Evolutionary conservation across 1,140 invertebrate species (phyloP).

Genomic region (Drosophila ogumai): DNA sequence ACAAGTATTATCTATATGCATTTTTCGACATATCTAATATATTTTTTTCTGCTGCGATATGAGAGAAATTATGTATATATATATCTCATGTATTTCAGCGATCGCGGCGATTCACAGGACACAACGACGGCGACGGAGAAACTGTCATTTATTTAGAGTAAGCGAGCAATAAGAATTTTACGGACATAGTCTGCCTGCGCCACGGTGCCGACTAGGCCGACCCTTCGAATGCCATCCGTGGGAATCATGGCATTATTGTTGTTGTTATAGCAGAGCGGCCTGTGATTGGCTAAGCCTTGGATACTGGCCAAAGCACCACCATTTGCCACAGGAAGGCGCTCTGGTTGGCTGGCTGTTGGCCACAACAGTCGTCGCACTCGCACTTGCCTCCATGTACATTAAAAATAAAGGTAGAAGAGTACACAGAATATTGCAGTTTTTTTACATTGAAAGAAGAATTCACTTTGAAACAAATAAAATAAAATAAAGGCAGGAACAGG

Average conservation of each 20-base stretch:
- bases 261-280: background rate
- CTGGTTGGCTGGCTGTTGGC: conserved; percentile 42
- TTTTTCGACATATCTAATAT: background rate
- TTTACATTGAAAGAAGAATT: background rate
- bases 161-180: conserved; percentile 43
- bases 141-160: conserved; percentile 24
- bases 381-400: background rate
- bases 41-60: background rate
- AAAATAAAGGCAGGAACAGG: background rate
- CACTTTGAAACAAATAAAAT: conserved; percentile 1
- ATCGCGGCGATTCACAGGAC: background rate
- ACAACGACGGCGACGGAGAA: conserved; percentile 29
- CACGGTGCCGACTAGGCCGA: conserved; percentile 16
- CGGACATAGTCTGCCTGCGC: conserved; percentile 15
- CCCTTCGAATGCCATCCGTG: conserved; percentile 3
- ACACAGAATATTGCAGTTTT: background rate
- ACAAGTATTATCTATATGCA: background rate
- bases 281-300: conserved; percentile 46
- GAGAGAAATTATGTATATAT: background rate
- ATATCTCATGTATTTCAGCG: background rate
- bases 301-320: conserved; percentile 16
- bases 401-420: background rate
- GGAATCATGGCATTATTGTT: conserved; percentile 1
- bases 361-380: conserved; percentile 22
- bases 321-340: conserved; percentile 4